phyloP scores from a whole-genome alignment of 2,113 vertebrate species.

The Lipotes vexillifer region DNA sequence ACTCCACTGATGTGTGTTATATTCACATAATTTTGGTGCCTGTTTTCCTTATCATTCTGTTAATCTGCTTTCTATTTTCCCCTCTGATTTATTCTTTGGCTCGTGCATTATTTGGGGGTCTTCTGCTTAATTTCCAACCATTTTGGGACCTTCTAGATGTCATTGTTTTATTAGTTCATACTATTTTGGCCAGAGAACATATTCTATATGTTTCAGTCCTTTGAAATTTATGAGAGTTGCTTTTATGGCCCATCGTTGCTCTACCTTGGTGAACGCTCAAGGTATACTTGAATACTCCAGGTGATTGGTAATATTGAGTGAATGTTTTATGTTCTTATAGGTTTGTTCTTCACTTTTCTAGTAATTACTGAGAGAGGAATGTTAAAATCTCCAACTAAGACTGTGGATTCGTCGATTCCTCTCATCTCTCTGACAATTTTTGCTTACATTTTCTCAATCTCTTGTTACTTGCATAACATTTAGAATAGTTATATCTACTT shows the following conservation, averaged over 20 bases:
- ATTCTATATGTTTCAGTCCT: neutral
- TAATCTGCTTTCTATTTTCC: neutral
- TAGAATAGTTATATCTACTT: neutral
- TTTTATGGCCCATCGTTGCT: neutral
- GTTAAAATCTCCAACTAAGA: neutral
- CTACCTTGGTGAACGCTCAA: neutral
- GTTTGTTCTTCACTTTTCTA: neutral
- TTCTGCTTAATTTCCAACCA: neutral
- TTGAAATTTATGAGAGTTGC: neutral
- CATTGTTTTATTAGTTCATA: neutral
- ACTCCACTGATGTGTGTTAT: neutral
- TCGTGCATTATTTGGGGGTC: neutral
- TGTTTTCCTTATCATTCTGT: neutral
- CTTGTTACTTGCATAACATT: neutral
- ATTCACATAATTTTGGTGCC: neutral
- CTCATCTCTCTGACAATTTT: neutral
- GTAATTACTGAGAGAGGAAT: neutral
- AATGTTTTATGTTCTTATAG: neutral
- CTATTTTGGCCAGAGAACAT: neutral
- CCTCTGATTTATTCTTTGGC: neutral
- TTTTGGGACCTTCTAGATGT: neutral
- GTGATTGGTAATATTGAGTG: neutral
- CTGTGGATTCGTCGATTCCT: neutral
- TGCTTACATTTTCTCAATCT: neutral
- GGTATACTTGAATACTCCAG: neutral